Percentiles rank a stretch among this genome's conserved stretches.
These are phyloP conservation scores for Chelonoidis abingdonii DNA, from an alignment of 2,113 vertebrate species.

Conservation along the genomic window DNA sequence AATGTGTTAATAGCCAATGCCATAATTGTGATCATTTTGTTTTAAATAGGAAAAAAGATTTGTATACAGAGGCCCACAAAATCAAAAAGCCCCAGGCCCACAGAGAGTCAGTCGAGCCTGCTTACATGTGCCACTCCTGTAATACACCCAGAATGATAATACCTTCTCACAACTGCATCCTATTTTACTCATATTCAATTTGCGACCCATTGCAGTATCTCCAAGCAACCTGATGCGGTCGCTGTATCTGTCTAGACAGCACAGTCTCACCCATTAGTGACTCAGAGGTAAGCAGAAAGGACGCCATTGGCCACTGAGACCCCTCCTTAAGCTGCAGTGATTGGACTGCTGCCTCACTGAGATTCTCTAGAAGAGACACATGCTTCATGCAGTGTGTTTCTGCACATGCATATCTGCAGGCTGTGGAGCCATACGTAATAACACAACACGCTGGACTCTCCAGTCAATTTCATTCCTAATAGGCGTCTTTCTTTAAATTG, in stretches of 20 bases:
- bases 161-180: neutral
- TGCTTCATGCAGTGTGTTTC: neutral
- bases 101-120: too few species aligned
- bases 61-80: too few species aligned
- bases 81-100: too few species aligned
- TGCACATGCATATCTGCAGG: neutral
- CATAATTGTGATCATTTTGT: too few species aligned
- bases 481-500: accelerated
- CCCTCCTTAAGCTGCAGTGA: neutral
- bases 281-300: too few species aligned
- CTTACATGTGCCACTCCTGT: neutral
- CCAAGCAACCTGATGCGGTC: too few species aligned
- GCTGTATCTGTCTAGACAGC: neutral
- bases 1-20: too few species aligned
- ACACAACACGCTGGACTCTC: neutral
- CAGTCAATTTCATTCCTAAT: neutral
- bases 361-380: neutral
- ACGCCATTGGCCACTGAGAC: too few species aligned
- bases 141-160: neutral
- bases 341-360: neutral
- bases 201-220: neutral
- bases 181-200: neutral
- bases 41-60: too few species aligned
- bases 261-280: neutral
- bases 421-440: slow-evolving; percentile 1